Evolutionary conservation across 2,797 vertebrate genomes (phyloP).

Genomic region (Gymnoscopelus microlampas): DNA sequence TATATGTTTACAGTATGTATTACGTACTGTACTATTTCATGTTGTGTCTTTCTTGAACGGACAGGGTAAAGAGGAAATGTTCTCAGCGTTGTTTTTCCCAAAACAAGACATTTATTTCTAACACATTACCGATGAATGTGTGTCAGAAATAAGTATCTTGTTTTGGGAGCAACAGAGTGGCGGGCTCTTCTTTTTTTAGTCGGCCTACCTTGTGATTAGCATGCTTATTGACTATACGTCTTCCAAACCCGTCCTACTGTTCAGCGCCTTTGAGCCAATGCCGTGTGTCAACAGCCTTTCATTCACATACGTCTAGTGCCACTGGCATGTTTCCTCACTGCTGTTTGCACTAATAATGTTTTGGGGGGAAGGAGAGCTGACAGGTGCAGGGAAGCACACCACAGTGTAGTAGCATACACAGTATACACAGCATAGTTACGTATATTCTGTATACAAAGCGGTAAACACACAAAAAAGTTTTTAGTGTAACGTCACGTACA

Average conservation of each 20-base stretch:
- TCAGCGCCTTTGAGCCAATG: slow-evolving; percentile 7
- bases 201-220: too few relatives aligned
- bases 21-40: too few relatives aligned
- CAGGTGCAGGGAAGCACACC: background rate
- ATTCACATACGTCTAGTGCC: background rate
- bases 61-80: too few relatives aligned
- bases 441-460: background rate
- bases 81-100: too few relatives aligned
- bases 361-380: background rate
- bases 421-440: background rate
- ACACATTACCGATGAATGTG: too few relatives aligned
- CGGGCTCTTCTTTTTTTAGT: too few relatives aligned
- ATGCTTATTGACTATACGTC: background rate
- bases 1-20: too few relatives aligned
- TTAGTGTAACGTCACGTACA: background rate
- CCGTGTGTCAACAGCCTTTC: background rate
- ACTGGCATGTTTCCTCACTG: background rate
- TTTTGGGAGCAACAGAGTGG: too few relatives aligned
- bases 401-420: slow-evolving; percentile 1
- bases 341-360: slow-evolving; percentile 22
- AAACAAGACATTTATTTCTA: too few relatives aligned
- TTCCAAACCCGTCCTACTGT: slow-evolving; percentile 1
- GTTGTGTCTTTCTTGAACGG: too few relatives aligned
- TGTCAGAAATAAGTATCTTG: too few relatives aligned
- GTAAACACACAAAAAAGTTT: background rate